Evolutionary conservation across 2,888 invertebrate species (phyloP).

Genomic region (Troglohyphantes excavatus): DNA sequence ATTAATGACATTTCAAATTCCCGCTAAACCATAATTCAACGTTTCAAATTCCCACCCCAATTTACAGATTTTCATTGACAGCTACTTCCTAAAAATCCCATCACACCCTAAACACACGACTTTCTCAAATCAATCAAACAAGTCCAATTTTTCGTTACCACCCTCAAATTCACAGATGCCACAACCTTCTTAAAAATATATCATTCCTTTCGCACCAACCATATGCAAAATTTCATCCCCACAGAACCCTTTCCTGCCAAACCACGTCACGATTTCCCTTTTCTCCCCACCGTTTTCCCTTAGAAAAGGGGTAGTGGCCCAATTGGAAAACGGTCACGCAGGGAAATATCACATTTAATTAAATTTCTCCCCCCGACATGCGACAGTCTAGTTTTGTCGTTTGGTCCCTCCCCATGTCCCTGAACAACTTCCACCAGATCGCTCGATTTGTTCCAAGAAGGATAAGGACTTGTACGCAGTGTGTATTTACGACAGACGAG

Average conservation of each 20-base stretch:
- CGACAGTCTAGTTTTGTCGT: constrained; percentile 4
- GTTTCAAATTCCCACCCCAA: too few relatives aligned
- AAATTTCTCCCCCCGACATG: constrained; percentile 60
- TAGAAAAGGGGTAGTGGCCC: not conserved
- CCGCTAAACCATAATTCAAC: too few relatives aligned
- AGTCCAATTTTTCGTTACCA: too few relatives aligned
- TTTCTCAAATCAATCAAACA: too few relatives aligned
- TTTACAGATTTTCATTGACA: too few relatives aligned
- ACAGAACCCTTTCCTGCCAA: not conserved
- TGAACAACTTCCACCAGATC: not conserved
- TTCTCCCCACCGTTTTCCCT: too few relatives aligned
- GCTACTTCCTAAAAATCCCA: too few relatives aligned
- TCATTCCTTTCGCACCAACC: not conserved
- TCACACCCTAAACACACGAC: too few relatives aligned
- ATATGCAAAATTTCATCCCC: not conserved
- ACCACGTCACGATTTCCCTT: not conserved
- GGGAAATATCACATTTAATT: constrained; percentile 69
- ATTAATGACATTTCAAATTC: too few relatives aligned
- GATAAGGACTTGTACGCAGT: not conserved
- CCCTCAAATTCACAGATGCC: too few relatives aligned
- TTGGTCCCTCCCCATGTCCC: not conserved
- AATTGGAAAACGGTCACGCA: constrained; percentile 34
- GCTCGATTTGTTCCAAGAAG: constrained; percentile 35
- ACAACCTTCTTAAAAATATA: not conserved
- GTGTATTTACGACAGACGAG: too few relatives aligned